phyloP scores from a whole-genome alignment of 2,888 invertebrate genomes.

The Rhamnusium bicolor region DNA sequence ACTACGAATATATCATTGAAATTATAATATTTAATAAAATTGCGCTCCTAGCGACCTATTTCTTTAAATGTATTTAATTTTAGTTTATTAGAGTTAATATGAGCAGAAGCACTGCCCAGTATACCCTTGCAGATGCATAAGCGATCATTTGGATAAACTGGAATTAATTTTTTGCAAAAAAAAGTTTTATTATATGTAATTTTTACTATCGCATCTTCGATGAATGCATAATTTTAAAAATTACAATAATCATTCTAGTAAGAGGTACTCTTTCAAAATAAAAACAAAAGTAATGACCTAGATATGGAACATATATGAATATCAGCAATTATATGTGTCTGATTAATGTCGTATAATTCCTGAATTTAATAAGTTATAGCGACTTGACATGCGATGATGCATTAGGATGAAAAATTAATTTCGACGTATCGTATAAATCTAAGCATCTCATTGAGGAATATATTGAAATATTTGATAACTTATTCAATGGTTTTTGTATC shows the following conservation, averaged over 20 bases:
- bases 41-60: constrained; percentile 16
- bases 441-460: too few species aligned
- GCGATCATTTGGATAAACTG: constrained; percentile 30
- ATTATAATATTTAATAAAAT: constrained; percentile 3
- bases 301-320: not conserved
- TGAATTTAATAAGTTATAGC: too few species aligned
- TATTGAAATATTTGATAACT: too few species aligned
- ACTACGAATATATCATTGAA: constrained; percentile 1
- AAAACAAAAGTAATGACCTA: constrained; percentile 9
- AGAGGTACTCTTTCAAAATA: constrained; percentile 13
- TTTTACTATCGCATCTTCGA: constrained; percentile 10
- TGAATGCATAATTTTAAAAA: constrained; percentile 19
- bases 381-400: too few species aligned
- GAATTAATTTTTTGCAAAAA: constrained; percentile 35
- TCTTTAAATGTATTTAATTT: constrained; percentile 26
- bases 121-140: constrained; percentile 27
- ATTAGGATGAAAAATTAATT: too few species aligned
- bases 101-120: not conserved
- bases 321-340: not conserved
- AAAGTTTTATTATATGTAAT: constrained; percentile 36
- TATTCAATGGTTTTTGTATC: too few species aligned
- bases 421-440: too few species aligned
- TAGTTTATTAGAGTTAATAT: constrained; percentile 28
- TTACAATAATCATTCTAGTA: constrained; percentile 12
- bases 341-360: not conserved